Percentiles rank a stretch among this genome's conserved stretches.
These are phyloP conservation scores for Drosophila pseudotalamancana DNA, from an alignment of 2,888 invertebrate species.

Conservation along the genomic window DNA sequence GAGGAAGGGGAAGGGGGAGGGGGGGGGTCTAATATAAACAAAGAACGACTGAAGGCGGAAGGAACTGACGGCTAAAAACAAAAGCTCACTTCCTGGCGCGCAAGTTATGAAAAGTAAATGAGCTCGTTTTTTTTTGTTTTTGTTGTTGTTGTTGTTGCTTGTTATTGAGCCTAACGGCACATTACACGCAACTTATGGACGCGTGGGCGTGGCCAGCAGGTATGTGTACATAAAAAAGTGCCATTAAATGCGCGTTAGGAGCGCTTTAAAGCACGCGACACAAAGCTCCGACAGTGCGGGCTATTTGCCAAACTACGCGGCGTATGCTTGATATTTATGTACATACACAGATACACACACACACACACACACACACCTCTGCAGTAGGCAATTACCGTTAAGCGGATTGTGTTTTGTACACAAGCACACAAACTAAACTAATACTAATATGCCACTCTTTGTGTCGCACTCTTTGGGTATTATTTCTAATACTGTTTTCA, in stretches of 20 bases:
- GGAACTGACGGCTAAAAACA: slow-evolving; percentile 78
- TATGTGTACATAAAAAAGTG: slow-evolving; percentile 38
- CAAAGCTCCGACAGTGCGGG: background rate
- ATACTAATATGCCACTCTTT: slow-evolving; percentile 60
- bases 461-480: slow-evolving; percentile 31
- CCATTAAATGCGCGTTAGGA: slow-evolving; percentile 55
- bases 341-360: background rate
- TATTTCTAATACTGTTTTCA: slow-evolving; percentile 20
- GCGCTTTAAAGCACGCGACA: slow-evolving; percentile 74
- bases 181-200: slow-evolving; percentile 70
- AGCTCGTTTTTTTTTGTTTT: slow-evolving; percentile 49
- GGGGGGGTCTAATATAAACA: slow-evolving; percentile 37
- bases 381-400: slow-evolving; percentile 74
- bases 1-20: too few relatives aligned
- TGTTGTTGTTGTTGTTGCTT: too few relatives aligned
- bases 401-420: slow-evolving; percentile 74
- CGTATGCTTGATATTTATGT: slow-evolving; percentile 29
- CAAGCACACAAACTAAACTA: slow-evolving; percentile 41
- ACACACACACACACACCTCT: slow-evolving; percentile 30
- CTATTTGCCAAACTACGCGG: slow-evolving; percentile 17
- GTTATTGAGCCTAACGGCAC: slow-evolving; percentile 40
- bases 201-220: slow-evolving; percentile 39
- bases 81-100: slow-evolving; percentile 75
- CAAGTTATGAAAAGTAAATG: slow-evolving; percentile 72
- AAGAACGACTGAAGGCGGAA: slow-evolving; percentile 67